Base-by-base conservation (phyloP, 2,113 vertebrate species). In the Podarcis raffonei region DNA sequence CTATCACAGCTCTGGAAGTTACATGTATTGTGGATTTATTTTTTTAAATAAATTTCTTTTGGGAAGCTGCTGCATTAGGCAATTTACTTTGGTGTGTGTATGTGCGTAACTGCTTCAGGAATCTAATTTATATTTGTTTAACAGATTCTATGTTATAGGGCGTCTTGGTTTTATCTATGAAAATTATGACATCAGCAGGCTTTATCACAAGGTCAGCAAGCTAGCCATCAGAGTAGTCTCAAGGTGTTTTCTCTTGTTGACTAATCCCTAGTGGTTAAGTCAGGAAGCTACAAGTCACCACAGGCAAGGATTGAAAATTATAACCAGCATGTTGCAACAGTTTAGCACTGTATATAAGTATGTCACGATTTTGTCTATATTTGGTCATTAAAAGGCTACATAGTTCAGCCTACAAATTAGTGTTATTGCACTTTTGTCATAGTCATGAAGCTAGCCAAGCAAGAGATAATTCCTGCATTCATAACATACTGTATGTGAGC, bases 201-300 rank as follows among this genome's bases (percentile, higher is more conserved):
- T 89, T 85, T 91, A 80, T 91, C 87, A 32, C 39, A 85, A 59
- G 16, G 91, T 68, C 90, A 91, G 85, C 13, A 77, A 81, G 25
- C 37, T 65, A 83, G 53, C 39, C 57, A 2, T 3, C 13, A 65
- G 59, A 62, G 59, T 62, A 62, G 8, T 53, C 25, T 59, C 13
- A 71, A 39, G 32, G 65, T 77, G 6, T 86, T 92, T 91, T 80
- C 80, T 74, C 16, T 30, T 42, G 69, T 87, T 53, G 35, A 18
- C 76, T 89, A 75, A 75, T 23, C n/a, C 37, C 75, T 3, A 83
- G 62, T 79, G 82, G 7, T 86, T 88, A 57, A 57, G 32, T 80
- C 83, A 92, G 71, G 27, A 90, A 65, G 53, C 13, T 86, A 22
- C n/a, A 78, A 90, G 12, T 74, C 72, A 8, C 86, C 76, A 42